Base-by-base conservation (phyloP, 2,888 invertebrate species). In the Pimpla rufipes region DNA sequence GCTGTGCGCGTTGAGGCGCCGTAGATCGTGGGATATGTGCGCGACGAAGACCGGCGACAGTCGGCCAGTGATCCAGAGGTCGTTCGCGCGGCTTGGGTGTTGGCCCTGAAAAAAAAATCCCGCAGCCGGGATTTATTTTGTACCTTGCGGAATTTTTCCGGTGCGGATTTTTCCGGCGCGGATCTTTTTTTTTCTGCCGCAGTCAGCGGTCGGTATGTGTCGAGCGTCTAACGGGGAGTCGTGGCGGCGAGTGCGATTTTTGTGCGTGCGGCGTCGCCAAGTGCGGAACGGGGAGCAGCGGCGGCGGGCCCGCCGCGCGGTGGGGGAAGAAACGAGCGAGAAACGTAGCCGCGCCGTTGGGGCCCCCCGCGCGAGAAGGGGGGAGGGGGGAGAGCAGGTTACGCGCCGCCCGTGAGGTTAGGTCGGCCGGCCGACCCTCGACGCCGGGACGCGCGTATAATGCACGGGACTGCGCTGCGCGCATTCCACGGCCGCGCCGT, bases 51-150 rank as follows among this genome's bases (percentile, higher is more conserved):
- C 62, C 79, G 80, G 76, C 74, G 81, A 62, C 42, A 64, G 50
- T 55, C 57, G 40, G 42, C 71, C 57, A 70, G 57, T 50, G 73
- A 83, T 83, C 68, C 83, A 84, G 83, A 84, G 78, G 81, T 84
- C 78, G 80, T 81, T 81, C 70, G 47, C 74, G 64, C 77, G 42
- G 64, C 74, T 84, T 84, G 83, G 83, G 83, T 84, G 83, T 84
- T 84, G 83, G 83, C 83, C 83, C 80, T 84, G 81, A 84, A 81
- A 23, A 68, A 84, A 84, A n/a, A n/a, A n/a, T n/a, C 83, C 83
- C 81, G 83, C 81, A 77, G 79, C 57, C 74, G 57, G 67, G 23
- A 45, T 59, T 70, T 76, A 35, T 67, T 37, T n/a, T 16, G 16
- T 23, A 21, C 47, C 42, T 52, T 57, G 40, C 6, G 23, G 13